Percentiles rank a stretch among this genome's conserved stretches.
Evolutionary conservation across 2,888 invertebrate genomes (phyloP).

Genomic region (Leptinotarsa tumamoca): DNA sequence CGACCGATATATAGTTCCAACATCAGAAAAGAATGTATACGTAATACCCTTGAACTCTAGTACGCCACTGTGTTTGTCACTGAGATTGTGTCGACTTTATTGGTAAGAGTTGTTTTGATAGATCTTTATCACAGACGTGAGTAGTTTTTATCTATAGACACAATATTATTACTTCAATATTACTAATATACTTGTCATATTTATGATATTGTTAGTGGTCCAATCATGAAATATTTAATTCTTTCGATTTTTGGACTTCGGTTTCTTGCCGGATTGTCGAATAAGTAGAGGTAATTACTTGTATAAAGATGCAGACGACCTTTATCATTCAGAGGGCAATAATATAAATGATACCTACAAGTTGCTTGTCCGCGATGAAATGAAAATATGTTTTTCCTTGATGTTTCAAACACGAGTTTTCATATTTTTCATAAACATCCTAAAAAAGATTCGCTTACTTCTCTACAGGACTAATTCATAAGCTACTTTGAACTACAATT

Average conservation of each 20-base stretch:
- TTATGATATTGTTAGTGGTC: background rate
- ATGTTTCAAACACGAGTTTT: background rate
- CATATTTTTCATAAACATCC: background rate
- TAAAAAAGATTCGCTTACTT: no score
- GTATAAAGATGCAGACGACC: background rate
- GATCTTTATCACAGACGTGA: background rate
- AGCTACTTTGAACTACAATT: no score
- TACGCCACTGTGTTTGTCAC: background rate
- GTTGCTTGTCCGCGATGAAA: background rate
- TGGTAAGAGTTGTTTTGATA: constrained; percentile 13
- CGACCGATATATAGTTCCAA: no score
- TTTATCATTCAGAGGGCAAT: constrained; percentile 6
- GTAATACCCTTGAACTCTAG: no score
- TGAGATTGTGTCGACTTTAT: background rate
- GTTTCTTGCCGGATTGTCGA: background rate
- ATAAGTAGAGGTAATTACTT: background rate
- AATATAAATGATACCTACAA: background rate
- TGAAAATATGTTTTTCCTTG: background rate
- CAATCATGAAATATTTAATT: background rate
- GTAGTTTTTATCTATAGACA: background rate
- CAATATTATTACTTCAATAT: background rate
- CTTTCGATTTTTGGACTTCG: background rate
- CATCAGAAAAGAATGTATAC: no score
- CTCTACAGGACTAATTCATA: no score
- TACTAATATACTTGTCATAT: background rate